A percentile compares a stretch with the other conserved stretches of the same genome.
These are phyloP conservation scores for Pterocles burchelli DNA, from an alignment of 2,113 vertebrate genomes.

Conservation along the genomic window DNA sequence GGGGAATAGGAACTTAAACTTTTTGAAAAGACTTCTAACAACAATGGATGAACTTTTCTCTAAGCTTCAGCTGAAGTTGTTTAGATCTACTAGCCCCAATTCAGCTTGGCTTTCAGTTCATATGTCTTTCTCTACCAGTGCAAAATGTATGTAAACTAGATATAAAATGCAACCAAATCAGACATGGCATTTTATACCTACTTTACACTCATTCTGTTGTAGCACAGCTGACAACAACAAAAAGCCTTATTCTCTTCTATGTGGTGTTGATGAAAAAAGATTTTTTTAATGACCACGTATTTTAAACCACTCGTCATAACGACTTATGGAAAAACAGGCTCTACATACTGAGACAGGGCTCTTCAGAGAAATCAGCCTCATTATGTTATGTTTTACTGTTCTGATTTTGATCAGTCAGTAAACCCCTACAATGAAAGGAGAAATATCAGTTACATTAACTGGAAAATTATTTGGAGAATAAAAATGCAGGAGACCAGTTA, in stretches of 20 bases:
- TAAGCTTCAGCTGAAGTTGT: not conserved
- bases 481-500: not conserved
- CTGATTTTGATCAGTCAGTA: not conserved
- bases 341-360: not conserved
- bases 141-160: not conserved
- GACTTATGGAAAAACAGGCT: not conserved
- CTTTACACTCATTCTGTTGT: not conserved
- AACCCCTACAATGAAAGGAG: not conserved
- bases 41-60: not conserved
- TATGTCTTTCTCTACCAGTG: not conserved
- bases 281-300: not conserved
- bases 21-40: not conserved
- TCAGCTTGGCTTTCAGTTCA: not conserved
- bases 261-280: not conserved
- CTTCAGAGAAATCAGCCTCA: not conserved
- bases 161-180: not conserved
- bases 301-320: not conserved
- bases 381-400: not conserved
- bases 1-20: constrained; percentile 8
- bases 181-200: not conserved
- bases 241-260: not conserved
- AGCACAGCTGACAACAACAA: not conserved
- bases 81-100: not conserved
- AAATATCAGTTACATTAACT: not conserved
- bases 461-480: not conserved